Base-by-base conservation (phyloP, 1,140 invertebrate species). In the Pollicipes pollicipes region DNA sequence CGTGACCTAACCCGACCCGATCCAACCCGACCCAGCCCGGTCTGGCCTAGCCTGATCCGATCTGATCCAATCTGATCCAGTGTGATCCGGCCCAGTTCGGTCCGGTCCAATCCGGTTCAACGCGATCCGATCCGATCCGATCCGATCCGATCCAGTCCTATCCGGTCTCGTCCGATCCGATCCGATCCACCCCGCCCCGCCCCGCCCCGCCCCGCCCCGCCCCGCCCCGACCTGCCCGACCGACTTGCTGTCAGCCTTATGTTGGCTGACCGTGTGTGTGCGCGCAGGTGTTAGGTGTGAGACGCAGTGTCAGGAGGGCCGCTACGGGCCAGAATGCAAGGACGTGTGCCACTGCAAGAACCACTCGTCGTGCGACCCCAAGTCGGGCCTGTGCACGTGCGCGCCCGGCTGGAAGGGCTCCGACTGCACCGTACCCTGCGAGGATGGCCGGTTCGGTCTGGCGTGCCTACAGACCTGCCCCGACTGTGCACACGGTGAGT, bases 221-320 rank as follows among this genome's bases (percentile, higher is more conserved):
- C n/a, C n/a, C n/a, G n/a, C n/a, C n/a, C n/a, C n/a, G n/a, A n/a
- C n/a, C n/a, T n/a, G n/a, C n/a, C n/a, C n/a, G n/a, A n/a, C n/a
- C n/a, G n/a, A n/a, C n/a, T n/a, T n/a, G n/a, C n/a, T n/a, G n/a
- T n/a, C n/a, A n/a, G n/a, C n/a, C n/a, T n/a, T n/a, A n/a, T n/a
- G n/a, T n/a, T n/a, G n/a, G n/a, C n/a, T n/a, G n/a, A n/a, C n/a
- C n/a, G n/a, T 70, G 37, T 31, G 32, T 28, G 30, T 71, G 66
- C n/a, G n/a, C n/a, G n/a, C 80, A 88, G 90, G 90, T 73, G 83
- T 89, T 27, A 84, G 85, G 69, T 96, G 93, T 79, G 91, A 94
- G 80, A 90, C 87, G 3, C 82, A 85, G 71, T 97, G 95, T 81
- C 84, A 86, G 17, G 77, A 80, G 68, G 93, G 93, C 68, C 84